Evolutionary conservation across 2,888 invertebrate genomes (phyloP).

Genomic region (Luperina testacea): DNA sequence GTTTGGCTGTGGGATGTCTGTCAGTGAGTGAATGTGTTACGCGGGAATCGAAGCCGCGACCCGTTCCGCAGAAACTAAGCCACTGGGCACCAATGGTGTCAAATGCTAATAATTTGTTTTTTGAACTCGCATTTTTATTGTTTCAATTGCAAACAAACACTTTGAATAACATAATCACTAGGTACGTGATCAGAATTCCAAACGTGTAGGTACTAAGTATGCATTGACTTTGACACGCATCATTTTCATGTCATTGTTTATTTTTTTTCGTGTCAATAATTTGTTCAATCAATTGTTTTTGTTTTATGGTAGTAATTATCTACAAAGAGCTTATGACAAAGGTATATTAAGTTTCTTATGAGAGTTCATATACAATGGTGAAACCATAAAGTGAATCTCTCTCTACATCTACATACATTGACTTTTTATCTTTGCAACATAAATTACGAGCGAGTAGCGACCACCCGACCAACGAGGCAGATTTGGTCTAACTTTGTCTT

Average conservation of each 20-base stretch:
- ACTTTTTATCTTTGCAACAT: background rate
- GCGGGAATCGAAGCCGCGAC: background rate
- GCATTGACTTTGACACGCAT: background rate
- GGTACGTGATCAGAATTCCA: background rate
- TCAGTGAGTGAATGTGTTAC: too few species aligned
- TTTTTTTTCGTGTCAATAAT: background rate
- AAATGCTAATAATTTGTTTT: background rate
- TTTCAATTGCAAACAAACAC: background rate
- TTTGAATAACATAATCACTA: background rate
- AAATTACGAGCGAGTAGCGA: too few species aligned
- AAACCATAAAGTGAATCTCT: background rate
- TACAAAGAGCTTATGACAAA: slow-evolving; percentile 4
- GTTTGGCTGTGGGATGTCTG: too few species aligned
- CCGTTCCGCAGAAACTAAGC: background rate
- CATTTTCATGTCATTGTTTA: slow-evolving; percentile 5
- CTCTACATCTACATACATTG: background rate
- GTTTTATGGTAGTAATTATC: background rate
- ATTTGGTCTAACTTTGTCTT: too few species aligned
- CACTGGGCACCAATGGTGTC: background rate
- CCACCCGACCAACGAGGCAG: too few species aligned
- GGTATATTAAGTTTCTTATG: background rate
- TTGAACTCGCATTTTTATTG: slow-evolving; percentile 2
- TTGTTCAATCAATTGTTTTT: slow-evolving; percentile 13
- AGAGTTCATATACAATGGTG: too few species aligned
- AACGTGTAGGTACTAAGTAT: background rate